Evolutionary conservation across 1,140 invertebrate species (phyloP), one percentile per base, ranked within the genome.

Genomic region (Campoletis sonorensis): DNA sequence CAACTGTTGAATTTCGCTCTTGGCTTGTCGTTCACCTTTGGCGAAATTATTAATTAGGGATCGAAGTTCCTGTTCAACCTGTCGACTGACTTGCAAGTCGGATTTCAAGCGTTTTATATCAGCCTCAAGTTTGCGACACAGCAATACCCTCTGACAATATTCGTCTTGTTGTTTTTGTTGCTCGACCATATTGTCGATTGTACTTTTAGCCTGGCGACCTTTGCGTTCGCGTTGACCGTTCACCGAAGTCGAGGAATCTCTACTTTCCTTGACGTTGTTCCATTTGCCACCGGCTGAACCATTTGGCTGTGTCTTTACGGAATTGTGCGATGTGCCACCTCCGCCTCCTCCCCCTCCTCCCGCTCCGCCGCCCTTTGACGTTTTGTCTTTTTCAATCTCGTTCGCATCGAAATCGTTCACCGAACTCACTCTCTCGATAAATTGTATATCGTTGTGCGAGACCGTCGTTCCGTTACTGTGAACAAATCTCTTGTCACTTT

Each of bases 61-160:
- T 85, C 96, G 93, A 81, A 98, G 92, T 82, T 98, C 97, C 89
- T 96, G 96, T 91, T 98, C 97, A 84, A 94, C 93, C 89, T 96
- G 96, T 88, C 96, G 94, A 89, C 94, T 95, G 45, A 93, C 93
- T 84, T 95, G 95, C 79, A 98, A 93, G 89, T 98, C 97, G 81
- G 93, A 92, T 87, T 96, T 96, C 85, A 97, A 92, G 87, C 96
- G 94, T 90, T 97, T 97, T 18, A 97, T 92, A 87, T 98, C 97
- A 73, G 93, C 90, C 87, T 95, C 94, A 15, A 95, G 90, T 85
- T 93, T 94, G 80, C 93, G 93, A 90, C 91, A 92, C 77, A 91
- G 82, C 84, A 92, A 85, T 89, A 92, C 85, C 89, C 93, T 94
- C 84, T 93, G 91, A 84, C 93, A 93, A 90, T 94, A 94, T 84